Evolutionary conservation across 2,113 vertebrate species (phyloP), one percentile per base, ranked within the genome.

Genomic region (Crypturellus undulatus): DNA sequence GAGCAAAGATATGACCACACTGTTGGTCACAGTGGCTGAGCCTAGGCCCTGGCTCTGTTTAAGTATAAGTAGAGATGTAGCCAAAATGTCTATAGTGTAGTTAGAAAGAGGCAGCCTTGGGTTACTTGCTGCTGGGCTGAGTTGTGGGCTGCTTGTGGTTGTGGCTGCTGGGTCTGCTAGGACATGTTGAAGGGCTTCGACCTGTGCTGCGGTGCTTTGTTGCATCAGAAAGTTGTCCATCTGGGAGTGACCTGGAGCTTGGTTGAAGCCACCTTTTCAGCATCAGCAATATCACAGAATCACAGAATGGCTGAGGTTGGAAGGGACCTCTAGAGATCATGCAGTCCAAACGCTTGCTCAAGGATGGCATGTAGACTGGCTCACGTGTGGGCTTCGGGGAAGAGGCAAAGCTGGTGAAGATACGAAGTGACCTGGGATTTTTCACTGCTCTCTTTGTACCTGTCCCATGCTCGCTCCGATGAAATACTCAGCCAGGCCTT

Each of bases 351-450:
- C 47, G 20, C 21, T 24, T 49, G 49, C 49, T 49, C 49, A 24
- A 17, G 30, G 3, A 3, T 56, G 65, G 2, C 54, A 40, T 3
- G 22, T 30, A 43, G 43, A 12, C 17, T 84, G 63, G 12, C 59
- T 76, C 32, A 47, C 0, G 0, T 3, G 8, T 34, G 34, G 42
- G 28, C 18, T 81, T 52, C 9, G 7, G 52, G 36, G 30, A n/a
- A 56, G 5, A 59, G 14, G 7, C 63, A 64, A 21, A 51, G 21
- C 34, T 18, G 63, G 28, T 34, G 21, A 36, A 26, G 2, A 38
- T 59, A 21, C 30, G 43, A 75, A n/a, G 15, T 9, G 76, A 90
- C 71, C 80, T 28, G 12, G 11, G 0, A 21, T 70, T 86, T 90
- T 60, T 64, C 22, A 71, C 6, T 18, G 17, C 47, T 80, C 84